phyloP scores from a whole-genome alignment of 2,797 vertebrate genomes.

The Gymnopithys bicolor region DNA sequence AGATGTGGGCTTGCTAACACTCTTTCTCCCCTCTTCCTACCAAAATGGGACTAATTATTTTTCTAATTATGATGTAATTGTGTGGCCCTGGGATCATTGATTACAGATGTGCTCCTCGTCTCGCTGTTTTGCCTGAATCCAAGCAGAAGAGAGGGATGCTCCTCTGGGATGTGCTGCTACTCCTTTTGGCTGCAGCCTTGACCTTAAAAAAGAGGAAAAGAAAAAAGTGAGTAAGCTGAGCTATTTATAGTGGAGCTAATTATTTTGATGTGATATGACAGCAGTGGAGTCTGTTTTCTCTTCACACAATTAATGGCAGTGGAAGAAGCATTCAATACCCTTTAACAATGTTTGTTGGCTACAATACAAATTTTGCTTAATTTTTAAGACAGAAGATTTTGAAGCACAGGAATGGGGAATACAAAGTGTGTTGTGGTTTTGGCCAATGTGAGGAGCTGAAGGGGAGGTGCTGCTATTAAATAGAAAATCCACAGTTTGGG shows the following conservation, averaged over 20 bases:
- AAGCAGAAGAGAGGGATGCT: neutral
- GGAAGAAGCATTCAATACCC: neutral
- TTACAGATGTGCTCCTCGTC: neutral
- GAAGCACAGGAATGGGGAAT: neutral
- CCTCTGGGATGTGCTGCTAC: neutral
- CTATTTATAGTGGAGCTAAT: slow-evolving; percentile 63
- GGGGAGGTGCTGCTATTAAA: neutral
- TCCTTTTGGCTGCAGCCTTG: slow-evolving; percentile 28
- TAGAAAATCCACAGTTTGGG: neutral
- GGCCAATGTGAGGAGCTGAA: neutral
- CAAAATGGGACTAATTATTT: slow-evolving; percentile 2
- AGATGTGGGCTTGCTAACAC: neutral
- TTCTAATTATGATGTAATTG: slow-evolving; percentile 4
- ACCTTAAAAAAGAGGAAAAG: slow-evolving; percentile 35
- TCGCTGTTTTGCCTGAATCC: neutral
- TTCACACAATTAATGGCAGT: slow-evolving; percentile 41
- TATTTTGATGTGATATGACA: slow-evolving; percentile 54
- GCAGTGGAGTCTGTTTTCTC: neutral
- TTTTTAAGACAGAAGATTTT: neutral
- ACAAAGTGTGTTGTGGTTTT: neutral
- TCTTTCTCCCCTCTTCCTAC: neutral
- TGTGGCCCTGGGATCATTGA: slow-evolving; percentile 13
- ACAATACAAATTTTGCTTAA: neutral
- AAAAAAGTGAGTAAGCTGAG: slow-evolving; percentile 43
- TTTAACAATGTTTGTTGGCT: neutral